Conservation (phyloP, 2,888 invertebrate species). For the Falcaria lacertinaria region DNA sequence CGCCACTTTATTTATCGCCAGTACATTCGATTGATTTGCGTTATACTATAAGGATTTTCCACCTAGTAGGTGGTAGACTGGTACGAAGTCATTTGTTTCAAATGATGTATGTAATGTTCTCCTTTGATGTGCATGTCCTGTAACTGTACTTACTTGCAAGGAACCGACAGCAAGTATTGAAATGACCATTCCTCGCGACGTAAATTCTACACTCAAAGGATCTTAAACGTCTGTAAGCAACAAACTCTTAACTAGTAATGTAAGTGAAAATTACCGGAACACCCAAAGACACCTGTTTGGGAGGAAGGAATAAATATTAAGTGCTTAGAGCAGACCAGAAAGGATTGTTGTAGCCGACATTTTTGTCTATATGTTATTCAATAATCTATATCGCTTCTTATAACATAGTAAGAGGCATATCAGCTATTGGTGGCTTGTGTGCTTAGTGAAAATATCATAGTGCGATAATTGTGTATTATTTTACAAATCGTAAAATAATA, state of each 20-base stretch:
- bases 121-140: slow-evolving; percentile 29
- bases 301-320: slow-evolving; percentile 3
- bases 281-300: slow-evolving; percentile 18
- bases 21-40: too few relatives aligned
- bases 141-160: neutral
- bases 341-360: too few relatives aligned
- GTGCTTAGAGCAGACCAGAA: too few relatives aligned
- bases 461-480: too few relatives aligned
- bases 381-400: too few relatives aligned
- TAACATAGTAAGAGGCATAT: too few relatives aligned
- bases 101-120: slow-evolving; percentile 31
- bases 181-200: slow-evolving; percentile 27
- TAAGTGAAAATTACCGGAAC: slow-evolving; percentile 18
- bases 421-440: too few relatives aligned
- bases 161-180: slow-evolving; percentile 12
- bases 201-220: slow-evolving; percentile 36
- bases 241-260: slow-evolving; percentile 5
- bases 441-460: too few relatives aligned
- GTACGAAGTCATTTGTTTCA: slow-evolving; percentile 23
- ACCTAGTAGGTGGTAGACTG: slow-evolving; percentile 7
- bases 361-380: too few relatives aligned
- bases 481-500: too few relatives aligned
- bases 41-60: too few relatives aligned
- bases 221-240: slow-evolving; percentile 12
- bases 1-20: too few relatives aligned